Base-by-base conservation (phyloP, 2,797 vertebrate species). In the Botia kubotai region DNA sequence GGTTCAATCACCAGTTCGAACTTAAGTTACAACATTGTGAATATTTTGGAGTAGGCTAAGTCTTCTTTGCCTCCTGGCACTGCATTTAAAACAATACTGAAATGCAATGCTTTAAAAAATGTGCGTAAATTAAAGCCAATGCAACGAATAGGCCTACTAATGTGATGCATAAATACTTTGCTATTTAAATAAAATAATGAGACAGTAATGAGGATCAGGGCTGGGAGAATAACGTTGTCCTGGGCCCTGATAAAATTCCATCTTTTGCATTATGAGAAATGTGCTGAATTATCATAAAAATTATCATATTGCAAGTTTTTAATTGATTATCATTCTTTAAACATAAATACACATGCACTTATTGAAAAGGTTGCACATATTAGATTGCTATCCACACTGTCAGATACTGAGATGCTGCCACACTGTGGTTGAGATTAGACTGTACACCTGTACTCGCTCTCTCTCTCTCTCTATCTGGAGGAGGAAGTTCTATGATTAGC, bases 401-500 rank as follows among this genome's bases (percentile, higher is more conserved):
- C 14, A 33, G 17, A 33, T 80, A 66, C 72, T 79, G 33, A 75
- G 81, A 57, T 83, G 81, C 84, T 80, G 84, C 85, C 85, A 75
- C 79, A 60, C 39, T 70, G 83, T 84, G 87, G 71, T 63, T 58
- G 50, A 60, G n/a, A 73, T 3, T 14, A 65, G 75, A 43, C 58
- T 71, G 26, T 73, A 75, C 86, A 80, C 33, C 68, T 62, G 7
- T 43, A 58, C 75, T 79, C 26, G n/a, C 52, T 67, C 33, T 7
- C 60, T 39, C 39, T 69, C 29, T 50, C 39, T 67, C 50, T 43
- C 66, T 78, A 48, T 69, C 46, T 29, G 60, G 66, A 82, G 82
- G 23, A 88, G 87, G 88, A 88, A 87, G 84, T 87, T 83, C 88
- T 88, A 87, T 89, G 87, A 89, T 89, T 89, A 89, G 86, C 85